phyloP scores from a whole-genome alignment of 64 coral and sea anemone species.

The Porites australiensis region DNA sequence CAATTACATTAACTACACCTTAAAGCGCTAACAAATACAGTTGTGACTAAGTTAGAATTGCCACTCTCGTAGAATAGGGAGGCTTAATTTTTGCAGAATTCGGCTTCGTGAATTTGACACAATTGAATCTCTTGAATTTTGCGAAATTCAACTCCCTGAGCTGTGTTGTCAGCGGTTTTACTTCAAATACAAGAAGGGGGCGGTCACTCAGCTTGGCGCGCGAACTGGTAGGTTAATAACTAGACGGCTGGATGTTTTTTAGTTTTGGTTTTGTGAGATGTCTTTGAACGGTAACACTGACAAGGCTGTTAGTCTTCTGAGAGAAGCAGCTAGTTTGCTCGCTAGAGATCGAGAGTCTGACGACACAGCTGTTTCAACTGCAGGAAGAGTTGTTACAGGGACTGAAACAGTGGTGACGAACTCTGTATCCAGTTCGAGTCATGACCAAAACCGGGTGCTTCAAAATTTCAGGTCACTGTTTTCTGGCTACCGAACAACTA shows the following conservation, averaged over 20 bases:
- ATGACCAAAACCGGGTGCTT: not conserved
- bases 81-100: no score
- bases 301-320: not conserved
- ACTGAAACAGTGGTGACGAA: not conserved
- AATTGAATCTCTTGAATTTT: not conserved
- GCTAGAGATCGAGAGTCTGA: not conserved
- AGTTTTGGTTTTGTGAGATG: not conserved
- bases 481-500: constrained; percentile 23
- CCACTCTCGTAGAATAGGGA: no score
- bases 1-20: no score
- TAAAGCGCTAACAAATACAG: no score
- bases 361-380: not conserved
- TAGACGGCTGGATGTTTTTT: no score
- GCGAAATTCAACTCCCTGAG: not conserved
- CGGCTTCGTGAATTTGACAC: no score
- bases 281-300: constrained; percentile 4
- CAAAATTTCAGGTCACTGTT: constrained; percentile 39
- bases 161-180: not conserved
- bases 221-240: not conserved
- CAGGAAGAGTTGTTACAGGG: not conserved
- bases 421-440: not conserved
- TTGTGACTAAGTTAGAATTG: no score
- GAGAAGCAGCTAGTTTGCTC: not conserved
- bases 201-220: not conserved
- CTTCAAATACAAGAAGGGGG: not conserved